phyloP scores from a whole-genome alignment of 1,140 invertebrate species.

The Pentalonia nigronervosa region DNA sequence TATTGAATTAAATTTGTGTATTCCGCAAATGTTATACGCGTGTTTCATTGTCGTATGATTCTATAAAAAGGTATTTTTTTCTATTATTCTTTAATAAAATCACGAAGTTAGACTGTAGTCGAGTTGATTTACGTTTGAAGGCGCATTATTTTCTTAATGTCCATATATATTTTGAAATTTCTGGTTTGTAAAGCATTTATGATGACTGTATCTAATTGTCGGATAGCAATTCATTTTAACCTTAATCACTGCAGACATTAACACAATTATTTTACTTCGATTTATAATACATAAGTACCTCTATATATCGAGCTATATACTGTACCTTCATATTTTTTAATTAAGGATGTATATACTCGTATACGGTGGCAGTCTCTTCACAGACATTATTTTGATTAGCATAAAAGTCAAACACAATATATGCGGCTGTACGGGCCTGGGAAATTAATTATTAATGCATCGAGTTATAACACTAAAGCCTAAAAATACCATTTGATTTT shows the following conservation, averaged over 20 bases:
- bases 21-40: not conserved
- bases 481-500: not conserved
- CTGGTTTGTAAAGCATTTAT: not conserved
- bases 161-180: conserved; percentile 25
- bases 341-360: not conserved
- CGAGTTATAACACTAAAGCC: not conserved
- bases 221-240: conserved; percentile 39
- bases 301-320: not conserved
- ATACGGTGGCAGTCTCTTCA: not conserved
- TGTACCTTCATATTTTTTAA: not conserved
- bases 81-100: not conserved
- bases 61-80: not conserved
- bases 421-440: not conserved
- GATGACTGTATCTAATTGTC: conserved; percentile 39
- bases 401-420: not conserved
- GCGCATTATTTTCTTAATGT: not conserved
- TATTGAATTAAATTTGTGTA: conserved; percentile 18
- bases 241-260: conserved; percentile 52
- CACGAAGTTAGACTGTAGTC: not conserved
- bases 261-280: not conserved
- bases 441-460: too few species aligned
- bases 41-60: not conserved
- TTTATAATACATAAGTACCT: not conserved
- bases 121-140: conserved; percentile 43
- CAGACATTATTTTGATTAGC: not conserved